Evolutionary conservation across 2,113 vertebrate genomes (phyloP).

Genomic region (Labeo catla): DNA sequence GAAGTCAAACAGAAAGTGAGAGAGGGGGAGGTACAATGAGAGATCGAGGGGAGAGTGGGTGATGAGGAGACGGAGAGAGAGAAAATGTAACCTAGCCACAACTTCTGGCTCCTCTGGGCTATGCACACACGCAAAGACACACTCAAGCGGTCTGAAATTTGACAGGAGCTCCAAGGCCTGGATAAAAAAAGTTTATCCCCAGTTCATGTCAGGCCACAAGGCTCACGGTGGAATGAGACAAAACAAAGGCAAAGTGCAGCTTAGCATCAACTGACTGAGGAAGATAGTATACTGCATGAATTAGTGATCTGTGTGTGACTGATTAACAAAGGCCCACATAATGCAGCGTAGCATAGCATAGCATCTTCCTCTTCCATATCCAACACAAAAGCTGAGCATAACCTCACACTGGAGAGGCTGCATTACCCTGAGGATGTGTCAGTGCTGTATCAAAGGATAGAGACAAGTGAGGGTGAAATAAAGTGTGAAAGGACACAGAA

Average conservation of each 20-base stretch:
- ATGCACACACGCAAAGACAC: slow-evolving; percentile 12
- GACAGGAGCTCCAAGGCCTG: slow-evolving; percentile 38
- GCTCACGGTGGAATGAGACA: slow-evolving; percentile 3
- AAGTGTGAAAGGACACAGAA: slow-evolving; percentile 3
- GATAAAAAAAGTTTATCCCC: slow-evolving; percentile 1
- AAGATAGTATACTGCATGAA: slow-evolving; percentile 26
- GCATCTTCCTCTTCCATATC: slow-evolving; percentile 34
- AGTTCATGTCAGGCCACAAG: not conserved
- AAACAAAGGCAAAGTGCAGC: slow-evolving; percentile 18
- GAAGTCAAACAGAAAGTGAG: slow-evolving; percentile 43
- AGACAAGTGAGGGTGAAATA: slow-evolving; percentile 4
- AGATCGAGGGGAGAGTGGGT: slow-evolving; percentile 33
- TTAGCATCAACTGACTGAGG: slow-evolving; percentile 27
- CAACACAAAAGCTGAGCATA: slow-evolving; percentile 21
- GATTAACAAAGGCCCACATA: slow-evolving; percentile 51
- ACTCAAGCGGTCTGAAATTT: slow-evolving; percentile 38
- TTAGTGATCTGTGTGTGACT: slow-evolving; percentile 11
- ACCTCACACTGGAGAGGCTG: slow-evolving; percentile 18
- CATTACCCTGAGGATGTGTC: slow-evolving; percentile 36
- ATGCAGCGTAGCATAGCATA: slow-evolving; percentile 27
- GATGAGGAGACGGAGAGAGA: slow-evolving; percentile 8
- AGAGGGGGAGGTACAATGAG: slow-evolving; percentile 10
- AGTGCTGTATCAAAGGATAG: not conserved
- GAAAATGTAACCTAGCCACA: slow-evolving; percentile 16
- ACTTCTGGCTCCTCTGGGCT: slow-evolving; percentile 19